A percentile compares a stretch with the other conserved stretches of the same genome.
Evolutionary conservation across 2,888 invertebrate genomes (phyloP).

Genomic region (Drosophila helvetica): DNA sequence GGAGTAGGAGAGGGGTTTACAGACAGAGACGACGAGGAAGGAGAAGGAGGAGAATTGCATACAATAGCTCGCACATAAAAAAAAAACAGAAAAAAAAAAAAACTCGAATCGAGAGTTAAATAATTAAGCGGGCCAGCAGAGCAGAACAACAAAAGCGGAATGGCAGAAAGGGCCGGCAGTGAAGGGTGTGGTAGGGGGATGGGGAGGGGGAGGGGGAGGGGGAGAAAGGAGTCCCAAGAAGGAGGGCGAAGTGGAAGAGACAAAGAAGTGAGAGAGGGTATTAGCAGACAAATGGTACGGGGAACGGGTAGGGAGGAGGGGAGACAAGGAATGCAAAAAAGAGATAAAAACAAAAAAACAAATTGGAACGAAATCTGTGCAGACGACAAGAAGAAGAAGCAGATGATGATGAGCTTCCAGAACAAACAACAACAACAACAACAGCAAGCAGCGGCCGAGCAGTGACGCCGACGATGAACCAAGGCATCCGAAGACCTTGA

Average conservation of each 20-base stretch:
- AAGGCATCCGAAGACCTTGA: constrained; percentile 60
- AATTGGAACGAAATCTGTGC: constrained; percentile 58
- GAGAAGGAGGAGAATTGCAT: constrained; percentile 31
- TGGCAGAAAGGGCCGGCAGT: constrained; percentile 31
- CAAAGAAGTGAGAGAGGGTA: constrained; percentile 6
- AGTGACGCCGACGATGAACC: constrained; percentile 52
- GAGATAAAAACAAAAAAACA: constrained; percentile 26
- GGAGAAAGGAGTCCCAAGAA: too few species aligned
- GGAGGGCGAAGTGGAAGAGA: constrained; percentile 3
- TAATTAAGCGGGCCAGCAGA: constrained; percentile 67
- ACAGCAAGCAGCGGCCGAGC: background rate
- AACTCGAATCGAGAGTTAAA: constrained; percentile 65
- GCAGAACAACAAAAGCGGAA: constrained; percentile 61
- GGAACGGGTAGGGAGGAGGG: background rate
- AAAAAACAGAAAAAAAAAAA: too few species aligned
- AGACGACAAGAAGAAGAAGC: constrained; percentile 29
- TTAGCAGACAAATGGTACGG: constrained; percentile 47
- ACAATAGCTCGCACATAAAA: constrained; percentile 29
- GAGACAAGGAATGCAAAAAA: constrained; percentile 11
- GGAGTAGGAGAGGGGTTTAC: background rate
- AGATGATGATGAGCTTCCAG: background rate
- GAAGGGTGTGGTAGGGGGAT: too few species aligned
- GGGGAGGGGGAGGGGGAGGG: background rate
- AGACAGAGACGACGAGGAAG: background rate
- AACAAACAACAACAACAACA: constrained; percentile 1